A percentile compares a stretch with the other conserved stretches of the same genome.
Evolutionary conservation across 64 coral and sea anemone species (phyloP).

Genomic region (Trachythela sp.): DNA sequence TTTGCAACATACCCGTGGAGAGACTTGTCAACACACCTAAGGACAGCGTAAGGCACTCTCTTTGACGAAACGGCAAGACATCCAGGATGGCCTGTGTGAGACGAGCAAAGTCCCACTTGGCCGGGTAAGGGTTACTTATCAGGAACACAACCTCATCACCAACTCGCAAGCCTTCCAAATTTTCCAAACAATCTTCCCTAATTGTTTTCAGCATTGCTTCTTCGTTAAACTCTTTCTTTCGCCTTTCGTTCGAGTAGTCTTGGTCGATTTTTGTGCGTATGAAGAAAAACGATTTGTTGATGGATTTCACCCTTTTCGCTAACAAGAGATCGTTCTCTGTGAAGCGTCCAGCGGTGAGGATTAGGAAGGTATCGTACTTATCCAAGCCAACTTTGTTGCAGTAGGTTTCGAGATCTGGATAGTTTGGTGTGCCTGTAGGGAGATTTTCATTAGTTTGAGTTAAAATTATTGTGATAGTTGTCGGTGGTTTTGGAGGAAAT

Average conservation of each 20-base stretch:
- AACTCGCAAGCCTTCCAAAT: background rate
- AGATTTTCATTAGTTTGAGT: no score
- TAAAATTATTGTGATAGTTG: no score
- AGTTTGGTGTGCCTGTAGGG: no score
- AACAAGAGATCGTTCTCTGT: background rate
- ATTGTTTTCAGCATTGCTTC: slow-evolving; percentile 16
- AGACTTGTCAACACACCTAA: background rate
- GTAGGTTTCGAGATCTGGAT: no score
- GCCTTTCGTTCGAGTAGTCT: background rate
- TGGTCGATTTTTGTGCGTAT: slow-evolving; percentile 44
- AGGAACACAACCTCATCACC: slow-evolving; percentile 11
- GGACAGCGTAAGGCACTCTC: slow-evolving; percentile 20
- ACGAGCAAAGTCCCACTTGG: background rate
- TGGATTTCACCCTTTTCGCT: background rate
- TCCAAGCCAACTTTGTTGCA: no score
- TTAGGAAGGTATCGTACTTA: no score
- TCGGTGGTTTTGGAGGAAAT: no score
- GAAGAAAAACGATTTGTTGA: background rate
- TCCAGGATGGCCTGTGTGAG: background rate
- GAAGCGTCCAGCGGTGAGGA: no score
- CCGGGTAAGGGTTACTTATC: slow-evolving; percentile 45
- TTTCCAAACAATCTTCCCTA: background rate
- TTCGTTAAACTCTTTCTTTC: slow-evolving; percentile 11
- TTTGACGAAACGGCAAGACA: slow-evolving; percentile 21
- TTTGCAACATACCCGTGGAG: slow-evolving; percentile 18